Evolutionary conservation across 2,113 vertebrate species (phyloP), one percentile per base, ranked within the genome.

Genomic region (Lagopus muta): DNA sequence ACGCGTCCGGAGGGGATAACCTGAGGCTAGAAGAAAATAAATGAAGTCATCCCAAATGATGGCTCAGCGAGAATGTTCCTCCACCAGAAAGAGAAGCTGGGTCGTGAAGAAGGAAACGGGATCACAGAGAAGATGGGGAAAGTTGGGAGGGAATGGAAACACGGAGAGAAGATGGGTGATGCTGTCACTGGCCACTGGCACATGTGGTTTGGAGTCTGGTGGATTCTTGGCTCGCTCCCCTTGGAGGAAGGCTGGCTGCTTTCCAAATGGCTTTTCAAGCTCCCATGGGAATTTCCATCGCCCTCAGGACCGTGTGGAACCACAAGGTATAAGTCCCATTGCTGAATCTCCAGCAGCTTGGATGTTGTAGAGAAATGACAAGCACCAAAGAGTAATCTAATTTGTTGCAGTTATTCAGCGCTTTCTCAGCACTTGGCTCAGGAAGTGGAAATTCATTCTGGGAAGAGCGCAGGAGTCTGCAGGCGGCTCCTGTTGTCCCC

Each of bases 391-490:
- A 73, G 75, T 60, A 69, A 91, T 88, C 60, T 48, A 16, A 85
- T 90, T 54, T 85, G 48, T n/a, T 30, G 74, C 75, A 42, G 55
- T 48, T 85, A 65, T 73, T 91, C 88, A 88, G 86, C 1, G 1
- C 77, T 94, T 86, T n/a, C 83, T 90, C 92, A 93, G 92, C 77
- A 79, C 40, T 88, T 94, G 95, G 83, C 88, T 85, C 76, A 21
- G 65, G 76, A 82, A 66, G 43, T 30, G 28, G 5, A 64, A 88
- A 82, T 27, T 70, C 74, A 42, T 21, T 48, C 82, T 75, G 88
- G 72, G 90, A 69, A 55, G 55, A 57, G n/a, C 80, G 61, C 57
- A n/a, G 80, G 66, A 88, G 47, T 1, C 86, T 52, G 65, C 80
- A 72, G 60, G 69, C 73, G 36, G 72, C 52, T 90, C 55, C 86